A percentile compares a stretch with the other conserved stretches of the same genome.
These are phyloP conservation scores for Diglossa cyanea DNA, from an alignment of 2,797 vertebrate species.

Conservation along the genomic window DNA sequence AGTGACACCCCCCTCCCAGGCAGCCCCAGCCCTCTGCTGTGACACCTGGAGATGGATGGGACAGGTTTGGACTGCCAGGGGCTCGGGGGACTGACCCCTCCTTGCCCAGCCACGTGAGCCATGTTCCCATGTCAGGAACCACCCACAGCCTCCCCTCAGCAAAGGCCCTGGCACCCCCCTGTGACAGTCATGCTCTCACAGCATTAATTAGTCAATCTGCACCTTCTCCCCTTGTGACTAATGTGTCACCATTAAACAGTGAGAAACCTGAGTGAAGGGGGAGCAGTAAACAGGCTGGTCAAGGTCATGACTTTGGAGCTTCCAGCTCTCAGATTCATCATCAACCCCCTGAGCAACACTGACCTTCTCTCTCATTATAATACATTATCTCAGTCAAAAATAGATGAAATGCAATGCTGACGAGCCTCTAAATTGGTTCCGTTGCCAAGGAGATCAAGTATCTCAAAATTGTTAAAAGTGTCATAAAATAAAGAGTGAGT, in stretches of 20 bases:
- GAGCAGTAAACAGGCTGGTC: neutral
- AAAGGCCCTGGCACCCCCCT: neutral
- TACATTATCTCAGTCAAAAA: conserved; percentile 7
- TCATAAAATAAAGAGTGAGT: neutral
- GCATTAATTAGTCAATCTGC: neutral
- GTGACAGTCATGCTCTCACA: neutral
- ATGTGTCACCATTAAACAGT: neutral
- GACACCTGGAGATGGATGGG: neutral
- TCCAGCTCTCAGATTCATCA: neutral
- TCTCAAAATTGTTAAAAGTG: conserved; percentile 13
- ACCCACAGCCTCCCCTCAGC: neutral
- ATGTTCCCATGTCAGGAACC: fast-evolving
- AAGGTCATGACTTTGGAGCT: conserved; percentile 22
- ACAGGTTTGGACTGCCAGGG: neutral
- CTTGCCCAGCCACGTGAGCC: neutral
- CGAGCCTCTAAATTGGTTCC: neutral
- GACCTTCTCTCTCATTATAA: neutral
- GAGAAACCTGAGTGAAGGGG: neutral
- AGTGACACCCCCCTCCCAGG: neutral
- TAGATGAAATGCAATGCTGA: neutral
- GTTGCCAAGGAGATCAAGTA: conserved; percentile 43
- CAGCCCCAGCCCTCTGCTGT: neutral
- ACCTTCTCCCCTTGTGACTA: neutral
- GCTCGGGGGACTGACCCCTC: neutral
- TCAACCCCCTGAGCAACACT: neutral